These are phyloP conservation scores for Cichlasoma orientale DNA, from an alignment of 2,797 vertebrate species.

Conservation along the genomic window DNA sequence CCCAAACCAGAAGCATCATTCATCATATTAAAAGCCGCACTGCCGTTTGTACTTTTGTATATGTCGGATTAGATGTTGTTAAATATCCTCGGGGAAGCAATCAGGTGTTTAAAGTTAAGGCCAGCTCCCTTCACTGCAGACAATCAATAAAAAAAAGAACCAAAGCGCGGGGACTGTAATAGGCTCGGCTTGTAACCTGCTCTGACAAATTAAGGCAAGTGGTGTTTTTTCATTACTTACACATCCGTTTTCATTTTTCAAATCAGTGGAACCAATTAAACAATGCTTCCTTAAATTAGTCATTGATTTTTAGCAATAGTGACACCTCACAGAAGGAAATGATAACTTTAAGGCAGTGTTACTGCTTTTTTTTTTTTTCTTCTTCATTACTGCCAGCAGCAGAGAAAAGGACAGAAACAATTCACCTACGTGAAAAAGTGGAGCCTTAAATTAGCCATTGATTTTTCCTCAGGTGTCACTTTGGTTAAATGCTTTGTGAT, in stretches of 20 bases:
- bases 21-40: constrained; percentile 44
- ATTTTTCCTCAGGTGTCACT: constrained; percentile 79
- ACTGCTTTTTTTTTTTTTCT: constrained; percentile 35
- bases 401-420: constrained; percentile 62
- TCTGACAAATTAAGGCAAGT: constrained; percentile 80
- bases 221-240: constrained; percentile 76
- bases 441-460: constrained; percentile 78
- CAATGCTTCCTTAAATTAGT: constrained; percentile 79
- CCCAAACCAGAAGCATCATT: constrained; percentile 27
- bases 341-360: constrained; percentile 73
- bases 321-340: constrained; percentile 77
- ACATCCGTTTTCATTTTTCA: constrained; percentile 81
- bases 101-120: constrained; percentile 75
- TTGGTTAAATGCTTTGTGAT: constrained; percentile 74
- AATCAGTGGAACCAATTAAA: constrained; percentile 80
- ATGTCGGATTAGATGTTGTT: constrained; percentile 63
- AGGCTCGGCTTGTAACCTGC: constrained; percentile 60
- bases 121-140: constrained; percentile 54
- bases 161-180: constrained; percentile 52
- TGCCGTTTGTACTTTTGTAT: constrained; percentile 9
- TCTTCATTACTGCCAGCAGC: constrained; percentile 61
- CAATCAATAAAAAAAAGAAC: constrained; percentile 73
- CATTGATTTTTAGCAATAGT: constrained; percentile 80
- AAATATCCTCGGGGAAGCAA: constrained; percentile 70
- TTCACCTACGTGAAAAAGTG: constrained; percentile 71